A percentile compares a stretch with the other conserved stretches of the same genome.
These are phyloP conservation scores for Sebastes matsubarae DNA, from an alignment of 2,797 vertebrate species.

Conservation along the genomic window DNA sequence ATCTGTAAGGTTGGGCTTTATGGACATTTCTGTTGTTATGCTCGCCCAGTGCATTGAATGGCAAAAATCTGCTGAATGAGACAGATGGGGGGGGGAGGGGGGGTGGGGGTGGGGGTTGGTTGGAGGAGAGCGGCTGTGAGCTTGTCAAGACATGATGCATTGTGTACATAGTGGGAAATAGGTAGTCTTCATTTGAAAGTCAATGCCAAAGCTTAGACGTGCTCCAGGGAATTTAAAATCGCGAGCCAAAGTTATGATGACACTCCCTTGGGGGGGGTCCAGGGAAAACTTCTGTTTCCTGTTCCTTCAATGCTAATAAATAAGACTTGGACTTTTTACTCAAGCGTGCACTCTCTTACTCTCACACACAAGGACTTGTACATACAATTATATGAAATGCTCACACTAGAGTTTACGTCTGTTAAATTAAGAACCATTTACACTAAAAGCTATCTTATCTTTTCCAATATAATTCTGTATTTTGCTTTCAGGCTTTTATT, in stretches of 20 bases:
- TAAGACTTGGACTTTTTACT: constrained; percentile 2
- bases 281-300: constrained; percentile 45
- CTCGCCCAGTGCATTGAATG: constrained; percentile 10
- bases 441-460: background rate
- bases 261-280: constrained; percentile 34
- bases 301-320: constrained; percentile 34
- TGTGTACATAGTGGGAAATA: constrained; percentile 72
- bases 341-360: background rate
- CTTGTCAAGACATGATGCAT: constrained; percentile 75
- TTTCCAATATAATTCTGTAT: background rate
- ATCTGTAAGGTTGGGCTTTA: background rate
- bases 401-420: background rate
- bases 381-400: background rate
- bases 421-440: background rate
- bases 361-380: background rate
- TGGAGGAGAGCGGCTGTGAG: constrained; percentile 36
- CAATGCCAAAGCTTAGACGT: constrained; percentile 72
- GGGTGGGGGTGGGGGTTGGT: background rate
- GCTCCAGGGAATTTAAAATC: constrained; percentile 71
- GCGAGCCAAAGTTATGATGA: constrained; percentile 71
- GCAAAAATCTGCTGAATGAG: constrained; percentile 55
- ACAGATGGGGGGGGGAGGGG: background rate
- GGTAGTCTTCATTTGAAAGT: constrained; percentile 83
- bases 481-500: background rate
- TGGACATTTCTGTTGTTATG: constrained; percentile 30